Conservation (phyloP, 2,113 vertebrate species). For the Gymnorhina tibicen region DNA sequence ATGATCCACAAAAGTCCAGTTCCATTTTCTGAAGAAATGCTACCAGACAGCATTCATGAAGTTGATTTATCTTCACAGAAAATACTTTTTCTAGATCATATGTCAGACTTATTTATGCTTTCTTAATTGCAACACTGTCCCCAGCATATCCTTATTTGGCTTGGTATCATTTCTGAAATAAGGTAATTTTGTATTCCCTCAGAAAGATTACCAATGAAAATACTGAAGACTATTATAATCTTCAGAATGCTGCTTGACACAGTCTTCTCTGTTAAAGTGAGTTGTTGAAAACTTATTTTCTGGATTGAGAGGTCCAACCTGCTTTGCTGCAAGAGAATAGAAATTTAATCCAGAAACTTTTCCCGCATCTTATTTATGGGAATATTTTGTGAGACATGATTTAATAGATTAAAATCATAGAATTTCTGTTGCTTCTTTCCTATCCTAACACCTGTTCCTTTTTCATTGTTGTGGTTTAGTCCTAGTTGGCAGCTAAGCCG, state of each 20-base stretch:
- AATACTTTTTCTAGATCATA: neutral
- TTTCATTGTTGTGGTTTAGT: neutral
- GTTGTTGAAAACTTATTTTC: neutral
- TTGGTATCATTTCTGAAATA: neutral
- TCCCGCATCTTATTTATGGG: neutral
- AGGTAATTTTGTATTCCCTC: neutral
- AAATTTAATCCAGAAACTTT: neutral
- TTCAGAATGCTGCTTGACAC: neutral
- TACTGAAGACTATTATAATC: neutral
- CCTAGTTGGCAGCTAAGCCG: neutral
- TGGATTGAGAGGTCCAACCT: neutral
- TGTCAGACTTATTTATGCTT: neutral
- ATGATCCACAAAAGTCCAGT: neutral
- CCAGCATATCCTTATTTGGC: neutral
- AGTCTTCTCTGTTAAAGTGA: neutral
- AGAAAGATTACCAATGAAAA: neutral
- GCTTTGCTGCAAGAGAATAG: neutral
- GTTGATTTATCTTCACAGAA: neutral
- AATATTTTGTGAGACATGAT: neutral
- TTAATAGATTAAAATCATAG: neutral
- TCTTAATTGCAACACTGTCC: neutral
- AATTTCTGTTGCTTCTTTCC: neutral
- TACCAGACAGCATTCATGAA: neutral
- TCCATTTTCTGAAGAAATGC: neutral
- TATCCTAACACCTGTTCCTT: neutral